Conservation (phyloP, 2,113 vertebrate genomes). For the Malaclemys terrapin region DNA sequence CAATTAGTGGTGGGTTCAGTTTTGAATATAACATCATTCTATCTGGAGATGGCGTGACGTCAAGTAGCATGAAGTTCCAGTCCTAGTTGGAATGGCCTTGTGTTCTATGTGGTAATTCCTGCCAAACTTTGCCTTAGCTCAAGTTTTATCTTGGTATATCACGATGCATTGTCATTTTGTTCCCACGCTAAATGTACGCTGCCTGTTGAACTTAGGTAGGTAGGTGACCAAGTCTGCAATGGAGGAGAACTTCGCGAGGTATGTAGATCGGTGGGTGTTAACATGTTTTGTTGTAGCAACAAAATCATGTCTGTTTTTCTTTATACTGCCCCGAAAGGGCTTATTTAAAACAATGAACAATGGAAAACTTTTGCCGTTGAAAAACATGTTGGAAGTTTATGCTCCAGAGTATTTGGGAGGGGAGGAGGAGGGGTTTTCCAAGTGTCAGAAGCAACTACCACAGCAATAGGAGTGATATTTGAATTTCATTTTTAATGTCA, state of each 20-base stretch:
- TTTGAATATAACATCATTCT: not conserved
- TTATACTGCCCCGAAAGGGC: not conserved
- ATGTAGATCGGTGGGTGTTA: not conserved
- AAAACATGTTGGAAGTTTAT: fast-evolving
- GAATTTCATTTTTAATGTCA: slow-evolving; percentile 25
- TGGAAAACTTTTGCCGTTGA: not conserved
- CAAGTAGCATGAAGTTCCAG: not conserved
- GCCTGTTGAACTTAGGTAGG: not conserved
- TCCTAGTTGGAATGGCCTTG: not conserved
- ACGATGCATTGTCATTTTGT: not conserved
- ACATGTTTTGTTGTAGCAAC: not conserved
- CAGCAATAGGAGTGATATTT: not conserved
- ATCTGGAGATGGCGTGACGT: not conserved
- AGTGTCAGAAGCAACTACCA: not conserved
- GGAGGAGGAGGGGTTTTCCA: not conserved
- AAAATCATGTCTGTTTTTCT: not conserved
- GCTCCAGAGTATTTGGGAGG: not conserved
- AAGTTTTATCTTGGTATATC: not conserved
- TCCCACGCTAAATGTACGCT: not conserved
- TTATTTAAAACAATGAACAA: slow-evolving; percentile 6
- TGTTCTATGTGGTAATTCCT: not conserved
- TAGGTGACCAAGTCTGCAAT: not conserved
- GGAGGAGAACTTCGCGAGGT: not conserved
- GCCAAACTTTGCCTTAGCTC: not conserved
- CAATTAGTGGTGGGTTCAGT: not conserved